Evolutionary conservation across 2,888 invertebrate species (phyloP).

Genomic region (Limnephilus lunatus): DNA sequence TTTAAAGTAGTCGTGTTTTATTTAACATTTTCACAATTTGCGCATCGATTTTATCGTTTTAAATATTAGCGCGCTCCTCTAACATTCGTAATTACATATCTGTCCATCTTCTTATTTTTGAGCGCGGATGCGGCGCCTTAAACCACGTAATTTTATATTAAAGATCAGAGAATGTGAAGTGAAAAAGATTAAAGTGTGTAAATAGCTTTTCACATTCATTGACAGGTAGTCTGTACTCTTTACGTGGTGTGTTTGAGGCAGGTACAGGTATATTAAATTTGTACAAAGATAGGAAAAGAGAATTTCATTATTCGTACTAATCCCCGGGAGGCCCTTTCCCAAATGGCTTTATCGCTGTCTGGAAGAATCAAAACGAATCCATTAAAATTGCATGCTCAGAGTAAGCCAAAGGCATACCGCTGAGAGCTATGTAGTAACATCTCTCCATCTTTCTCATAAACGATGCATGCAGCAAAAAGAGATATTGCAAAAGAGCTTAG

Average conservation of each 20-base stretch:
- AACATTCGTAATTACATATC: no score
- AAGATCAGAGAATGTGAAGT: no score
- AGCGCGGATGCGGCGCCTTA: no score
- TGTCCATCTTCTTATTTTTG: no score
- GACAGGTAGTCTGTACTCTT: not conserved
- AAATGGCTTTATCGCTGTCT: not conserved
- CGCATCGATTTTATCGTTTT: no score
- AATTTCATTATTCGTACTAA: not conserved
- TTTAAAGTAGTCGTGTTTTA: no score
- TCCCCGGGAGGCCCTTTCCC: not conserved
- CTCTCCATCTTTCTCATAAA: not conserved
- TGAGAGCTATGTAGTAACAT: not conserved
- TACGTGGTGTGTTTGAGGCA: not conserved
- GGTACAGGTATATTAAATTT: not conserved
- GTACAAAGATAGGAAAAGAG: not conserved
- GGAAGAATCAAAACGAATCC: constrained; percentile 35
- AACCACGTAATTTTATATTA: no score
- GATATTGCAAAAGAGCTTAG: not conserved
- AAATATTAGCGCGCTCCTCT: no score
- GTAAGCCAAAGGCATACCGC: not conserved
- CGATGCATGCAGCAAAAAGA: not conserved
- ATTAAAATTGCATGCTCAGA: constrained; percentile 6
- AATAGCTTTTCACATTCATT: not conserved
- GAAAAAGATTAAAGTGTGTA: no score
- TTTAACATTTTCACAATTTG: no score